Conservation (phyloP, 1,140 invertebrate species). For the Brachionus asplanchnoidis region DNA sequence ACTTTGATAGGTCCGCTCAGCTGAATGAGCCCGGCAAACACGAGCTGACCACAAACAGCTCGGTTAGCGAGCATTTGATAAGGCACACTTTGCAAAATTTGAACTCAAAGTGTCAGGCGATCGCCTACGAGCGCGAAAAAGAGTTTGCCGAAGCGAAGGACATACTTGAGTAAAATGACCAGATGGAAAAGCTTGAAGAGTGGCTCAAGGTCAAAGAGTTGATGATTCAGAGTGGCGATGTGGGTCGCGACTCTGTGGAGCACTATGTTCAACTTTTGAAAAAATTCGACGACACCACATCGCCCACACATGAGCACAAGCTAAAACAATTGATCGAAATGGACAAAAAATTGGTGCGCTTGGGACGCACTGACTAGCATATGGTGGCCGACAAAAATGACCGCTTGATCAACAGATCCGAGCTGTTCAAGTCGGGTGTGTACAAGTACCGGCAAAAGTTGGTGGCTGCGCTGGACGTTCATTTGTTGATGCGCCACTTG, state of each 20-base stretch:
- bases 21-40: too few relatives aligned
- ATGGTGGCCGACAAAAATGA: conserved; percentile 72
- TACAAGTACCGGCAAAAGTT: conserved; percentile 63
- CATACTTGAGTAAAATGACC: conserved; percentile 92
- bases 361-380: conserved; percentile 70
- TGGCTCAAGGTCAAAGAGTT: conserved; percentile 99
- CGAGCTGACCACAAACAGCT: too few relatives aligned
- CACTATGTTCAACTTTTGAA: conserved; percentile 92
- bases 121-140: conserved; percentile 64
- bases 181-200: conserved; percentile 95
- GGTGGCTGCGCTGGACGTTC: conserved; percentile 79
- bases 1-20: too few relatives aligned
- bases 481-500: conserved; percentile 59
- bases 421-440: background rate
- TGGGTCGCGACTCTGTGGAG: conserved; percentile 97
- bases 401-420: conserved; percentile 59
- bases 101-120: conserved; percentile 8
- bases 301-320: conserved; percentile 78
- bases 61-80: too few relatives aligned
- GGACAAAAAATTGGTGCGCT: conserved; percentile 82
- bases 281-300: conserved; percentile 87
- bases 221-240: conserved; percentile 83
- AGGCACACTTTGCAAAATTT: background rate
- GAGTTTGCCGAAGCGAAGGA: conserved; percentile 93
- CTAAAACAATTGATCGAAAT: conserved; percentile 78